These are phyloP conservation scores for Cephus pygmeus DNA, from an alignment of 2,888 invertebrate species.

Conservation along the genomic window DNA sequence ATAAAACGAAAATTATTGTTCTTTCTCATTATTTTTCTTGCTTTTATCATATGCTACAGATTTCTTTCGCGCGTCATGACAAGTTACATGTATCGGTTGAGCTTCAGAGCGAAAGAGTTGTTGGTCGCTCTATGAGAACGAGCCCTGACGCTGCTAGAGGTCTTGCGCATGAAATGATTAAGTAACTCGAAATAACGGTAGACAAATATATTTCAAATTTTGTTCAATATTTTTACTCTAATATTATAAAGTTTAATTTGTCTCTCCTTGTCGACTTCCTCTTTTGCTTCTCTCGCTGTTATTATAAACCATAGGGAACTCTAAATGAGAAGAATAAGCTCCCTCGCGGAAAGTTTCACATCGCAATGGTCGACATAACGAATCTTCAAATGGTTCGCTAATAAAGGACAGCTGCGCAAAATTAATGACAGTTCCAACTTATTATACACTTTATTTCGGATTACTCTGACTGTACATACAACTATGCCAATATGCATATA, in stretches of 20 bases:
- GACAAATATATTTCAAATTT: not conserved
- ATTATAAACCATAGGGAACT: not conserved
- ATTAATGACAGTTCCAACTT: not conserved
- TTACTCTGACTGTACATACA: not conserved
- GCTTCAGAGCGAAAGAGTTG: not conserved
- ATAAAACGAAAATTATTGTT: not conserved
- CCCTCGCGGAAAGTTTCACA: not conserved
- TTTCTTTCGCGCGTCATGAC: not conserved
- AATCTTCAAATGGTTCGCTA: not conserved
- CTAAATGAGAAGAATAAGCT: not conserved
- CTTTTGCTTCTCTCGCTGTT: not conserved
- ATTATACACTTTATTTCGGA: not conserved
- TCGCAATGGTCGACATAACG: not conserved
- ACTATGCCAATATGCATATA: not conserved
- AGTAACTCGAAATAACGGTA: not conserved
- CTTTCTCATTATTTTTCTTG: not conserved
- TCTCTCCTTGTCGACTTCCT: not conserved
- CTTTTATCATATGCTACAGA: not conserved
- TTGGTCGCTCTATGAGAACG: not conserved
- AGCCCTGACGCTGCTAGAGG: not conserved
- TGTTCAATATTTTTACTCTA: not conserved
- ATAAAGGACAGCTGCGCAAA: not conserved
- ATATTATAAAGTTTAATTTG: not conserved
- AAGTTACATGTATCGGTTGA: not conserved
- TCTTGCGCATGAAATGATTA: not conserved